Percentiles rank a stretch among this genome's conserved stretches.
These are phyloP conservation scores for Anthrax anthrax DNA, from an alignment of 2,888 invertebrate genomes.

Conservation along the genomic window DNA sequence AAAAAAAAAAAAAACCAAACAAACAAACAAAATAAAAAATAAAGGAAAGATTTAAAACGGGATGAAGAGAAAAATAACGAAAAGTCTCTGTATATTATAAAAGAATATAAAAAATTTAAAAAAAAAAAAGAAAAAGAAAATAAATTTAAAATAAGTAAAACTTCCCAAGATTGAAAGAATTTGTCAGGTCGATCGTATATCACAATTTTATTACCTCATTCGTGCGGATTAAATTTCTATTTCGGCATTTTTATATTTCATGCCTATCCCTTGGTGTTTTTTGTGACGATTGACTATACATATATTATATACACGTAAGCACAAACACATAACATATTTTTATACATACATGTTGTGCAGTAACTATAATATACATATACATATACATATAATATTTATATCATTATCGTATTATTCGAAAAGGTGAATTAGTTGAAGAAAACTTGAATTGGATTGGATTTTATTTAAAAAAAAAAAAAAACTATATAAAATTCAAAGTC, in stretches of 20 bases:
- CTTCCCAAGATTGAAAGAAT: conserved; percentile 5
- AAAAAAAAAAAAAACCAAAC: not conserved
- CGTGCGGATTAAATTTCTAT: conserved; percentile 14
- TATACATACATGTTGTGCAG: not conserved
- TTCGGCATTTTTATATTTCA: conserved; percentile 11
- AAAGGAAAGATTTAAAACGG: too few species aligned
- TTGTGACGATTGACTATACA: not conserved
- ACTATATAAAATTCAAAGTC: too few species aligned
- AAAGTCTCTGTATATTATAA: too few species aligned
- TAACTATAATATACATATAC: too few species aligned
- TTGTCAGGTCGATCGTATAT: conserved; percentile 12
- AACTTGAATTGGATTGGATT: too few species aligned
- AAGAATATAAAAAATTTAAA: not conserved
- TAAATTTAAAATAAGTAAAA: not conserved
- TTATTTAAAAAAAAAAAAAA: too few species aligned
- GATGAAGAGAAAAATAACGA: not conserved
- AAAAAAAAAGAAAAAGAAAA: not conserved
- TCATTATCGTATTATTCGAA: too few species aligned
- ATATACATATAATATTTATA: too few species aligned
- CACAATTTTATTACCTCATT: conserved; percentile 13
- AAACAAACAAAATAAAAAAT: not conserved
- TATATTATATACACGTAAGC: too few species aligned
- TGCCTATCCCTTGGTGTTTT: conserved; percentile 2
- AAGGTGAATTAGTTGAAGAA: too few species aligned
- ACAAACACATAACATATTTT: not conserved